Conservation (phyloP, 2,113 vertebrate genomes). For the Python bivittatus region DNA sequence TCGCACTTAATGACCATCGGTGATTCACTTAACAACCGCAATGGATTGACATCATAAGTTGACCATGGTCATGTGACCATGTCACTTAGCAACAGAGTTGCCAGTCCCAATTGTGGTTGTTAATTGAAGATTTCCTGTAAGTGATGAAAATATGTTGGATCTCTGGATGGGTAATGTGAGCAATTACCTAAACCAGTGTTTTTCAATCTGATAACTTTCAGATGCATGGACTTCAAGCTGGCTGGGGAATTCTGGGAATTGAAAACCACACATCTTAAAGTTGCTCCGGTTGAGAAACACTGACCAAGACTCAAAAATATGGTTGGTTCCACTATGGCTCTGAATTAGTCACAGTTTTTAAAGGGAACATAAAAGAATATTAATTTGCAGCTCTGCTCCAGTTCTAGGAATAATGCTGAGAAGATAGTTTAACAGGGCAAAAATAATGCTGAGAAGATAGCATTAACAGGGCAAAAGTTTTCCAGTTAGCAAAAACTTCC, state of each 20-base stretch:
- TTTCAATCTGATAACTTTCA: not conserved
- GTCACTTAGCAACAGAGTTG: not conserved
- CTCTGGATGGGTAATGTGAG: not conserved
- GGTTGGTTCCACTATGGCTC: not conserved
- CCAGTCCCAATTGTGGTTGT: not conserved
- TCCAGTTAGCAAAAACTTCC: not conserved
- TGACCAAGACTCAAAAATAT: not conserved
- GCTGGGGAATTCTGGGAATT: no score
- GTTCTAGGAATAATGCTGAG: not conserved
- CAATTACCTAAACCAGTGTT: not conserved
- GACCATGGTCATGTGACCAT: not conserved
- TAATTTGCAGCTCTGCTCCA: not conserved
- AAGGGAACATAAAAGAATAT: conserved; percentile 62
- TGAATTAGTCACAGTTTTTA: conserved; percentile 58
- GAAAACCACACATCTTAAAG: no score
- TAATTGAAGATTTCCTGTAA: not conserved
- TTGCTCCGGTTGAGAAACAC: not conserved
- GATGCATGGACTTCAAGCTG: not conserved
- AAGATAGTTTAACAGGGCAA: not conserved
- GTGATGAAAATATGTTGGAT: not conserved
- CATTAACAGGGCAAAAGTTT: not conserved
- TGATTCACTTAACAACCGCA: not conserved
- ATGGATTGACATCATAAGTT: not conserved
- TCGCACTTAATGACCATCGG: no score
- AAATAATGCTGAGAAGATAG: not conserved